Base-by-base conservation (phyloP, 2,888 invertebrate genomes). In the Globia sparganii region DNA sequence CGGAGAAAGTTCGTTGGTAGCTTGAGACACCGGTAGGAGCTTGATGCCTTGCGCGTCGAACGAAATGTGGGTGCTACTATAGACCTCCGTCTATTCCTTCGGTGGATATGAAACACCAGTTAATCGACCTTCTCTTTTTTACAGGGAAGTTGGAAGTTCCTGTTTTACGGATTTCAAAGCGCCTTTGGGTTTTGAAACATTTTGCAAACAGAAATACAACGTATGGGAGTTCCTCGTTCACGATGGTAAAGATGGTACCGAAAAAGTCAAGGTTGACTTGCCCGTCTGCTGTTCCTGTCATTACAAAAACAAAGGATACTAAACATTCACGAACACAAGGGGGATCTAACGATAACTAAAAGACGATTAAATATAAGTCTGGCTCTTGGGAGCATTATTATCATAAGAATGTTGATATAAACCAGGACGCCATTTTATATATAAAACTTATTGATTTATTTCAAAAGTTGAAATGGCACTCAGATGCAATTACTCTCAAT, bases 231-330 rank as follows among this genome's bases (percentile, higher is more conserved):
- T 96, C 21, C 82, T 95, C 2, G 96, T 96, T 0, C 83, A 89
- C 0, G 90, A 90, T 21, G 93, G 90, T 1, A 89, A 91, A 3
- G 90, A 91, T 4, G 91, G 92, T 9, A 91, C 94, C 0, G 94
- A 95, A 80, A 92, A 88, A 31, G 87, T 94, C 0, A 91, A 90
- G 40, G 90, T 92, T 0, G 91, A 93, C 21, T 88, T 96, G 0
- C 96, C 96, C 0, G 91, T 94, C 0, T 96, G 96, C 85, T 96
- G 96, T 76, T 94, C 95, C 5, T 96, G 96, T 71, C 92, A 93
- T 72, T 96, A 95, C 76, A 94, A 90, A 78, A 79, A 84, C 25
- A 84, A 75, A 37, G 53, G 21, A 40, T 37, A 64, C 13, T 77
- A 74, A 58, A 64, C 18, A 28, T 72, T 28, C 2, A 65, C 40